phyloP scores from a whole-genome alignment of 2,113 vertebrate genomes.

The Apeltes quadracus region DNA sequence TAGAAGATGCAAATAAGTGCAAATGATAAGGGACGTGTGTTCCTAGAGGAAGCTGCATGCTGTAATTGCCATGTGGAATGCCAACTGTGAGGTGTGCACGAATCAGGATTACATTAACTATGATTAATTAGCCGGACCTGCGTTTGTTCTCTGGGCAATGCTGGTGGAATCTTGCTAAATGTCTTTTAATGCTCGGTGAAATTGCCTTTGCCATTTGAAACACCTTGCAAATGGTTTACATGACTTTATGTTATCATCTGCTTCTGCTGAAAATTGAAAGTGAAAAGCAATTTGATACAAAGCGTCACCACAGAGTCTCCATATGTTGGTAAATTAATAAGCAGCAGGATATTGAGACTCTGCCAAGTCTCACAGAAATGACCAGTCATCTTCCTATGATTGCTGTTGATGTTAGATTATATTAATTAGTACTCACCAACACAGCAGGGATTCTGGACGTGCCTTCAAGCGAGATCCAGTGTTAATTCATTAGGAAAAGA shows the following conservation, averaged over 20 bases:
- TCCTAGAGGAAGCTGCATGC: slow-evolving; percentile 62
- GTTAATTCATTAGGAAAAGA: slow-evolving; percentile 78
- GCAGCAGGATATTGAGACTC: slow-evolving; percentile 95
- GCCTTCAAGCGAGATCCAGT: slow-evolving; percentile 78
- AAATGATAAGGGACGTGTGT: slow-evolving; percentile 63
- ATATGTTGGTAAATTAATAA: slow-evolving; percentile 99
- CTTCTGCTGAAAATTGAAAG: slow-evolving; percentile 84
- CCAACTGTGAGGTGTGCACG: slow-evolving; percentile 71
- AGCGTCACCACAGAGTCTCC: slow-evolving; percentile 93
- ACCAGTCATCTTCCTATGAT: slow-evolving; percentile 95
- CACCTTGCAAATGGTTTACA: slow-evolving; percentile 78
- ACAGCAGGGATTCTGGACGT: slow-evolving; percentile 83
- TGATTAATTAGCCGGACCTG: slow-evolving; percentile 78
- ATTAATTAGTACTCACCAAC: slow-evolving; percentile 93
- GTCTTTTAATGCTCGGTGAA: slow-evolving; percentile 74
- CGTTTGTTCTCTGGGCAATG: slow-evolving; percentile 77
- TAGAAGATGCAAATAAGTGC: slow-evolving; percentile 64
- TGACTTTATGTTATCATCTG: slow-evolving; percentile 78
- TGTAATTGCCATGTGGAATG: slow-evolving; percentile 77
- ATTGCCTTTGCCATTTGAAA: slow-evolving; percentile 77
- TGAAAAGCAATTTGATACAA: slow-evolving; percentile 90
- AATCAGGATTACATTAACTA: slow-evolving; percentile 75
- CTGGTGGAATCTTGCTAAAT: slow-evolving; percentile 75
- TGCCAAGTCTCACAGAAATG: slow-evolving; percentile 96
- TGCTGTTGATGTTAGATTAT: slow-evolving; percentile 94